Percentiles rank a stretch among this genome's conserved stretches.
phyloP scores from a whole-genome alignment of 2,113 vertebrate species.

The Epinephelus cyanopodus region DNA sequence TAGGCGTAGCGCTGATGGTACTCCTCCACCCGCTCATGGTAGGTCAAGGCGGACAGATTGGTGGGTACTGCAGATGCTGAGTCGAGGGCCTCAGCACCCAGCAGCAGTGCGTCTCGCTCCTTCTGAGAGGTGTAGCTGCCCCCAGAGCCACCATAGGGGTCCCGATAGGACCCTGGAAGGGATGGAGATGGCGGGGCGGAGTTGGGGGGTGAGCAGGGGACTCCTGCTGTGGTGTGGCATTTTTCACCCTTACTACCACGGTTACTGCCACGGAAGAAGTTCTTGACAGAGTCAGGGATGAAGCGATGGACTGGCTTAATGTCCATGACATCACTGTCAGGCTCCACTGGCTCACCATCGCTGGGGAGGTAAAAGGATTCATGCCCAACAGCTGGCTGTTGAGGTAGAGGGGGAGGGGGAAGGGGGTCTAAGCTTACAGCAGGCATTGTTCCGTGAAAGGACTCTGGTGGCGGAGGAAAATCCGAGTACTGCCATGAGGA shows the following conservation, averaged over 20 bases:
- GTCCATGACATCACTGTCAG: constrained; percentile 79
- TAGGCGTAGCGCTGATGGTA: constrained; percentile 90
- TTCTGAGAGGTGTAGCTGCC: constrained; percentile 83
- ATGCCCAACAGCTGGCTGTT: constrained; percentile 86
- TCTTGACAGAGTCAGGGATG: constrained; percentile 94
- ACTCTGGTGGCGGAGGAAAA: constrained; percentile 45
- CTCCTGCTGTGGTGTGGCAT: constrained; percentile 82
- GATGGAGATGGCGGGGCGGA: constrained; percentile 87
- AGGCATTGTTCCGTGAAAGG: constrained; percentile 56
- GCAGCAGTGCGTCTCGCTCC: constrained; percentile 85
- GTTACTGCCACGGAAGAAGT: constrained; percentile 87
- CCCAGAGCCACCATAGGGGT: constrained; percentile 84
- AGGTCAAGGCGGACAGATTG: constrained; percentile 81
- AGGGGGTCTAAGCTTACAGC: constrained; percentile 83
- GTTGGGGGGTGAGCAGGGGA: constrained; percentile 90
- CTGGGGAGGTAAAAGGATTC: constrained; percentile 72
- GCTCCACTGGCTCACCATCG: constrained; percentile 72
- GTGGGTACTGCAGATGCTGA: constrained; percentile 82
- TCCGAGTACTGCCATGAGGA: constrained; percentile 59
- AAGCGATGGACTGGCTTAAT: constrained; percentile 92
- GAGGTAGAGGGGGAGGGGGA: constrained; percentile 90
- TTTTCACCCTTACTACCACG: constrained; percentile 68
- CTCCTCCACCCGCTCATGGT: constrained; percentile 89
- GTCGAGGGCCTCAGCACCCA: constrained; percentile 78
- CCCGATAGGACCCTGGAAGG: constrained; percentile 79